These are phyloP conservation scores for Epinephelus moara DNA, from an alignment of 2,113 vertebrate genomes.

Conservation along the genomic window DNA sequence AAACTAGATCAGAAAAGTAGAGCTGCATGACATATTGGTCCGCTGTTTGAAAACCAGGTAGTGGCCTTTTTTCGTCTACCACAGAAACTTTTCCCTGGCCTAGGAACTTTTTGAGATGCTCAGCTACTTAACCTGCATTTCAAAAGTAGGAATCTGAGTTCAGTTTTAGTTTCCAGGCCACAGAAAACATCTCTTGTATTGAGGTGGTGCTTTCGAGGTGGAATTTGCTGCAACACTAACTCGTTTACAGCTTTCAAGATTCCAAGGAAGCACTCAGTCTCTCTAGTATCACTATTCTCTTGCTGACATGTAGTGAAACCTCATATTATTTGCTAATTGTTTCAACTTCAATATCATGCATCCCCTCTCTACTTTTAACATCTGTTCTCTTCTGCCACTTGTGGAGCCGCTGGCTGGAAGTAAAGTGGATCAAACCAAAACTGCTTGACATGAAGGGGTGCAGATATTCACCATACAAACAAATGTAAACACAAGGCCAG, in stretches of 20 bases:
- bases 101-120: not conserved
- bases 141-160: not conserved
- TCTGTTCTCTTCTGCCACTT: not conserved
- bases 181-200: not conserved
- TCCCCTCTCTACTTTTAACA: not conserved
- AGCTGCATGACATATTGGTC: constrained; percentile 7
- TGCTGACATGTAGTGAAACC: not conserved
- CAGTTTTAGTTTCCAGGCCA: not conserved
- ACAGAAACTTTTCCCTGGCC: not conserved
- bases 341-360: constrained; percentile 4
- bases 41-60: not conserved
- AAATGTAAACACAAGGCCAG: constrained; percentile 38
- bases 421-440: constrained; percentile 34
- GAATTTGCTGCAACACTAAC: not conserved
- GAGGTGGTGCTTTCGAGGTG: not conserved
- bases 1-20: not conserved
- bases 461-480: constrained; percentile 32
- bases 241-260: not conserved
- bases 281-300: not conserved
- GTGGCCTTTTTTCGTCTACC: not conserved
- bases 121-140: constrained; percentile 1
- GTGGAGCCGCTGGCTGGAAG: constrained; percentile 22
- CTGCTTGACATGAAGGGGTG: constrained; percentile 10
- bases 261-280: not conserved
- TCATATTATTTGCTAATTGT: not conserved